phyloP scores from a whole-genome alignment of 2,113 vertebrate genomes.

The Leucoraja erinaceus region DNA sequence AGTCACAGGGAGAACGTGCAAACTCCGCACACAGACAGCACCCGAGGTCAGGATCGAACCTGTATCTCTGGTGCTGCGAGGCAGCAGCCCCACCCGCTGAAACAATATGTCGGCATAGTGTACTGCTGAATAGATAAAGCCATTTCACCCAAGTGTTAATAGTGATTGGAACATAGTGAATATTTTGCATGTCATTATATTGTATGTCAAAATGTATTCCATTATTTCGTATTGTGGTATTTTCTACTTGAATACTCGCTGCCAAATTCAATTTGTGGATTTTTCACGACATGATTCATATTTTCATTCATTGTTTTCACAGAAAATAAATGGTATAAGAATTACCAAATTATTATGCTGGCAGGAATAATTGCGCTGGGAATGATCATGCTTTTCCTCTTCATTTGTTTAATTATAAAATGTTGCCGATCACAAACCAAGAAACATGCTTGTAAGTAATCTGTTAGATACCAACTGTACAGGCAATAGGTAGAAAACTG shows the following conservation, averaged over 20 bases:
- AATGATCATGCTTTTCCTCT: not conserved
- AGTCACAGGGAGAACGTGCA: too few species aligned
- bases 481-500: not conserved
- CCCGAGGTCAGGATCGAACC: too few species aligned
- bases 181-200: not conserved
- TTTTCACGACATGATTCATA: not conserved
- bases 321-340: too few species aligned
- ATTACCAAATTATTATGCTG: not conserved
- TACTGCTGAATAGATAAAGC: not conserved
- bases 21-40: too few species aligned
- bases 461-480: not conserved
- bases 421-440: not conserved
- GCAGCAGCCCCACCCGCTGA: too few species aligned
- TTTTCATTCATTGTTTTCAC: not conserved
- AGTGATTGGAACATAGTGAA: not conserved
- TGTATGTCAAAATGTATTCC: not conserved
- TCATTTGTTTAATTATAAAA: not conserved
- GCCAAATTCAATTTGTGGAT: not conserved
- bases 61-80: too few species aligned
- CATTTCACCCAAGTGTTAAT: not conserved
- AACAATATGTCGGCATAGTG: too few species aligned
- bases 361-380: not conserved
- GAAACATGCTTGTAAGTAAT: not conserved
- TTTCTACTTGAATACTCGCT: not conserved
- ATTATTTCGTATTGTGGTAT: not conserved